Evolutionary conservation across 2,888 invertebrate species (phyloP).

Genomic region (Torymus tubicola): DNA sequence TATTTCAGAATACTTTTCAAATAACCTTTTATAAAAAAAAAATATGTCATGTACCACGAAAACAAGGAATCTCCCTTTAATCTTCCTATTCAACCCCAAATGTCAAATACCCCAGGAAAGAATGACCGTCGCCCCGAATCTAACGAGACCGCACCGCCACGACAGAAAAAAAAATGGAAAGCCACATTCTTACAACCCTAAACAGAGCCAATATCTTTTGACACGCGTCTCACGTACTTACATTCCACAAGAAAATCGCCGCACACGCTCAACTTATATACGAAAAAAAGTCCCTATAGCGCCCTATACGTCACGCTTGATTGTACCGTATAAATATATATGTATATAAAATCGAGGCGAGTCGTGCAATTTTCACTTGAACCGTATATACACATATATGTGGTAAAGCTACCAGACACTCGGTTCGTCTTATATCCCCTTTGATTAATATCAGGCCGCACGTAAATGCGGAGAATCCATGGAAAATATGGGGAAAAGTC

Average conservation of each 20-base stretch:
- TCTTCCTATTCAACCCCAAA: too few species aligned
- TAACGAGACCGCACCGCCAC: constrained; percentile 7
- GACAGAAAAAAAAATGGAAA: constrained; percentile 1
- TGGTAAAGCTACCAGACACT: neutral
- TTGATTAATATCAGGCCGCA: constrained; percentile 34
- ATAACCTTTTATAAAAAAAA: too few species aligned
- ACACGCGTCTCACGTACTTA: neutral
- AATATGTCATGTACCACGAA: too few species aligned
- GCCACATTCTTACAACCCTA: constrained; percentile 1
- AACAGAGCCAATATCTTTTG: neutral
- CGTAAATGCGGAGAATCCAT: neutral
- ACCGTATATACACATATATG: neutral
- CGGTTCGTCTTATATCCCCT: neutral
- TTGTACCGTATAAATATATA: constrained; percentile 52
- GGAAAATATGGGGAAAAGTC: constrained; percentile 21
- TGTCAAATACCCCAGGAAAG: too few species aligned
- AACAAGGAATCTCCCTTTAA: too few species aligned
- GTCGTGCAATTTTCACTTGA: constrained; percentile 52
- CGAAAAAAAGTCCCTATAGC: too few species aligned
- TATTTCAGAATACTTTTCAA: too few species aligned
- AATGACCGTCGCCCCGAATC: neutral
- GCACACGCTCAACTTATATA: constrained; percentile 27
- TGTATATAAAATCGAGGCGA: neutral
- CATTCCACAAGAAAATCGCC: constrained; percentile 35
- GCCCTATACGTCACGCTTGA: constrained; percentile 40